Conservation (phyloP, 2,113 vertebrate genomes). For the Gyps fulvus region DNA sequence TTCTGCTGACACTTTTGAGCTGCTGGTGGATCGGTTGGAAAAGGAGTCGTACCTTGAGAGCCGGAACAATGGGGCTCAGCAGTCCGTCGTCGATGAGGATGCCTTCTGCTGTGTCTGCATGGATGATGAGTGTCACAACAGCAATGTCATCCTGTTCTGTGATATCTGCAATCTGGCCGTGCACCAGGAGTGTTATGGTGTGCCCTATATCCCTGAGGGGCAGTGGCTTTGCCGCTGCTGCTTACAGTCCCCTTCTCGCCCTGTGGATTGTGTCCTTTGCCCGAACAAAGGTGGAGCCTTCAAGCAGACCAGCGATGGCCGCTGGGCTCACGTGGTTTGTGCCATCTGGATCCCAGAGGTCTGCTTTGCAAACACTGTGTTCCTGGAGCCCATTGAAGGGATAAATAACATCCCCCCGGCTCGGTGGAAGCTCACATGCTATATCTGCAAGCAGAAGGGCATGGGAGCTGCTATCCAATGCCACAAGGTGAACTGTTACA, state of each 20-base stretch:
- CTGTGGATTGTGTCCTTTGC: conserved; percentile 94
- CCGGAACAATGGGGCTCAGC: conserved; percentile 82
- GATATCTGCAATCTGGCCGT: conserved; percentile 97
- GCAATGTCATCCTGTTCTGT: conserved; percentile 97
- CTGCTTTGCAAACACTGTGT: conserved; percentile 97
- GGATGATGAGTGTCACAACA: conserved; percentile 98
- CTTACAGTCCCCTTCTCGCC: conserved; percentile 91
- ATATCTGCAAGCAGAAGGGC: conserved; percentile 95
- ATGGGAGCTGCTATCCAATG: conserved; percentile 94
- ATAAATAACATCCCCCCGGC: conserved; percentile 91
- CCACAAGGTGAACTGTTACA: conserved; percentile 98
- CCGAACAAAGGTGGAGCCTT: conserved; percentile 96
- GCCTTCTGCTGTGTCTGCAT: conserved; percentile 98
- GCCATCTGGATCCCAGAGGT: conserved; percentile 99
- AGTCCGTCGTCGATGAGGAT: conserved; percentile 89
- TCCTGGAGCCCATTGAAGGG: conserved; percentile 95
- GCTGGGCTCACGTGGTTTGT: conserved; percentile 96
- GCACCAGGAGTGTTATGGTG: conserved; percentile 96
- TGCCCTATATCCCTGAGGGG: conserved; percentile 96
- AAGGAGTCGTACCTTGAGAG: conserved; percentile 93
- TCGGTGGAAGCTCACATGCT: conserved; percentile 95
- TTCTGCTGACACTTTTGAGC: conserved; percentile 88
- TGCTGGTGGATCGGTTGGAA: conserved; percentile 90
- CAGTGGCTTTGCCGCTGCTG: conserved; percentile 99
- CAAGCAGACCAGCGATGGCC: conserved; percentile 95